Evolutionary conservation across 2,888 invertebrate genomes (phyloP).

Genomic region (Lepeophtheirus nordmannii): DNA sequence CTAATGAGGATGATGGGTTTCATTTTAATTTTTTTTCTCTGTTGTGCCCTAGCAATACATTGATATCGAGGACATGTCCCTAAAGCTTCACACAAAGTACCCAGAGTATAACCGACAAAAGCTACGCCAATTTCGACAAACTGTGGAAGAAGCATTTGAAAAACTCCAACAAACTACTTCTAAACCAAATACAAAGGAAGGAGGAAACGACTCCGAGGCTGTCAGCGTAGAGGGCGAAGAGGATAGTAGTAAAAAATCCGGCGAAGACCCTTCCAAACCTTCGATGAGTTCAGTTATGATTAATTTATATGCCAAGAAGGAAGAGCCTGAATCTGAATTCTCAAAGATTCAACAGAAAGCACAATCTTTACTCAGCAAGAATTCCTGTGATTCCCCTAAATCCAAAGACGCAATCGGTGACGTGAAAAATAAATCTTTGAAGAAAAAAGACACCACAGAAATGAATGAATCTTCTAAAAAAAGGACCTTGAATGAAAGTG

Average conservation of each 20-base stretch:
- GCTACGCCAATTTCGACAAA: conserved; percentile 55
- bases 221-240: no score
- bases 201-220: not conserved
- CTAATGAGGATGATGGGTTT: no score
- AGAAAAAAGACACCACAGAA: not conserved
- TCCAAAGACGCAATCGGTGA: not conserved
- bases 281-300: not conserved
- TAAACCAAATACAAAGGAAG: not conserved
- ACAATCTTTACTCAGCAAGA: not conserved
- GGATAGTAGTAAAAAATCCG: not conserved
- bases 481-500: no score
- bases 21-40: no score
- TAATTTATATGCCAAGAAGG: not conserved
- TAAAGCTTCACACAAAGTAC: conserved; percentile 54
- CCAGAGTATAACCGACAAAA: conserved; percentile 66
- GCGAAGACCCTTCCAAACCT: not conserved
- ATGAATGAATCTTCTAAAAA: no score
- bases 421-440: not conserved
- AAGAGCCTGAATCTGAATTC: not conserved
- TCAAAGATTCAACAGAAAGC: not conserved
- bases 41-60: conserved; percentile 41
- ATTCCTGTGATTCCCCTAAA: not conserved
- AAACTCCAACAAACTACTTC: not conserved
- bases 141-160: conserved; percentile 48
- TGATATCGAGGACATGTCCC: conserved; percentile 68